phyloP scores from a whole-genome alignment of 2,797 vertebrate species.

The Danio aesculapii region DNA sequence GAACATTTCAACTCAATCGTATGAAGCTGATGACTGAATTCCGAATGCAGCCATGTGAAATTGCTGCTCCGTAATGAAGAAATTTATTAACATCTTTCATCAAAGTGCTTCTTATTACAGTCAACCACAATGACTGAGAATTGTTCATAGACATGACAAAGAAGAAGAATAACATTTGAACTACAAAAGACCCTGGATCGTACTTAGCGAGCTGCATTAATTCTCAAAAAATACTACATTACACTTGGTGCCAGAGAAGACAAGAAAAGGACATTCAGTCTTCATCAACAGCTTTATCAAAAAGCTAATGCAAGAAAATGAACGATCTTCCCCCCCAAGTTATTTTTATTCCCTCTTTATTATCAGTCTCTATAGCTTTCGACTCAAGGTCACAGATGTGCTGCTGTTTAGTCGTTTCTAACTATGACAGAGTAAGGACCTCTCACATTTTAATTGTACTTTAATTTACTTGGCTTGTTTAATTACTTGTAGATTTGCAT shows the following conservation, averaged over 20 bases:
- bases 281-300: constrained; percentile 67
- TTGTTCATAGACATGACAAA: constrained; percentile 79
- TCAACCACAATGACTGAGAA: constrained; percentile 78
- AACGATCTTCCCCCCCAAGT: constrained; percentile 52
- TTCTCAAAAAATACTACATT: constrained; percentile 75
- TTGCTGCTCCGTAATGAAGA: constrained; percentile 70
- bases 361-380: constrained; percentile 51
- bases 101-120: constrained; percentile 79
- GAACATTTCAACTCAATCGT: not conserved
- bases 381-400: constrained; percentile 52
- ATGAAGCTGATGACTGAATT: constrained; percentile 40
- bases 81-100: constrained; percentile 80
- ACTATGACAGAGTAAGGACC: constrained; percentile 67
- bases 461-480: constrained; percentile 69
- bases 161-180: constrained; percentile 80
- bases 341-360: constrained; percentile 54
- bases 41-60: constrained; percentile 32
- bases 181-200: constrained; percentile 80
- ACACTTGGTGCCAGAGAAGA: constrained; percentile 74
- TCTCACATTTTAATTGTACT: constrained; percentile 67
- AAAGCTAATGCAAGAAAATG: constrained; percentile 61
- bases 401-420: constrained; percentile 52
- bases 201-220: constrained; percentile 79
- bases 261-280: constrained; percentile 64
- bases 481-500: constrained; percentile 75